phyloP scores from a whole-genome alignment of 1,140 invertebrate species.

The Drosophila novamexicana region DNA sequence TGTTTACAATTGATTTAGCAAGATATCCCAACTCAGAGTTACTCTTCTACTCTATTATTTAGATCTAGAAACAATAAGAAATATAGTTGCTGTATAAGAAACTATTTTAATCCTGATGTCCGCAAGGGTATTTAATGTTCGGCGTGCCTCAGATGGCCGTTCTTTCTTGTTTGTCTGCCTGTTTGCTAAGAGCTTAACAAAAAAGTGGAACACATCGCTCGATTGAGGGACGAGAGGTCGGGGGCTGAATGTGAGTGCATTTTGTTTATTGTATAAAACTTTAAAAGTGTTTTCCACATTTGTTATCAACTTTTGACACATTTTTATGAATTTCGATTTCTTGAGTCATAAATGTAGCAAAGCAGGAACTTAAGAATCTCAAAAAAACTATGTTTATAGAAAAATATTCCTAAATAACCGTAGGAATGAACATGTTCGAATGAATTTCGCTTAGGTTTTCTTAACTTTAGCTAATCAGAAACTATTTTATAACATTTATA shows the following conservation, averaged over 20 bases:
- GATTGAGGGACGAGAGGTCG: background rate
- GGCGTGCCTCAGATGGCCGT: background rate
- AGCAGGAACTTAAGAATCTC: background rate
- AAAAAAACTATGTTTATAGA: background rate
- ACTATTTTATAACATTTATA: too few relatives aligned
- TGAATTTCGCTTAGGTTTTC: too few relatives aligned
- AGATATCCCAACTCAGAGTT: too few relatives aligned
- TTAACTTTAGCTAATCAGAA: too few relatives aligned
- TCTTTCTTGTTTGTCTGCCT: background rate
- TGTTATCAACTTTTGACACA: background rate
- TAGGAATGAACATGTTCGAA: too few relatives aligned
- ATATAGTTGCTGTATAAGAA: too few relatives aligned
- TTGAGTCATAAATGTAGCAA: background rate
- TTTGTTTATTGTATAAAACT: conserved; percentile 7
- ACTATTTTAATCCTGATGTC: background rate
- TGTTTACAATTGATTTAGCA: too few relatives aligned
- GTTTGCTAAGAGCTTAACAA: conserved; percentile 2
- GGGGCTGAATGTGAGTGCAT: background rate
- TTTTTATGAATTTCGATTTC: background rate
- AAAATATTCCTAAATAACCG: background rate
- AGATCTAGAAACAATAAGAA: too few relatives aligned
- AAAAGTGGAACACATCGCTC: background rate
- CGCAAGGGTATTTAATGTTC: background rate
- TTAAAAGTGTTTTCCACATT: background rate
- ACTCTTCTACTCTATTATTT: too few relatives aligned